Evolutionary conservation across 2,888 invertebrate genomes (phyloP).

Genomic region (Tachina fera): DNA sequence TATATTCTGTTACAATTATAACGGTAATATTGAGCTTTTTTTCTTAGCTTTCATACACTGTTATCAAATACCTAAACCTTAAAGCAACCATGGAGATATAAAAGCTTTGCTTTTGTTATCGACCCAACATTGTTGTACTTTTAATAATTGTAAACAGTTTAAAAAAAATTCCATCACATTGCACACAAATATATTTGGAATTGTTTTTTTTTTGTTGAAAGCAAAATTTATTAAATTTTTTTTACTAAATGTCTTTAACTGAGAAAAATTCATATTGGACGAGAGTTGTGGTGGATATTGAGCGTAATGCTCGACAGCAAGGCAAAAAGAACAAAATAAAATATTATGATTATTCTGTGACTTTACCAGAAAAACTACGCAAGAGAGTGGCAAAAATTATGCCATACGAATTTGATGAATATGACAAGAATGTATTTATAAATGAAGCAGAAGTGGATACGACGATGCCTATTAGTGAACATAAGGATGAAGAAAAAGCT

Average conservation of each 20-base stretch:
- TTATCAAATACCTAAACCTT: not conserved
- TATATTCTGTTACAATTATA: not conserved
- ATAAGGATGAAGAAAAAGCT: constrained; percentile 67
- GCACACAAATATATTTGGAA: not conserved
- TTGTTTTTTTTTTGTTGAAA: not conserved
- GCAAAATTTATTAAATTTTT: constrained; percentile 1
- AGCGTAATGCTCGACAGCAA: constrained; percentile 72
- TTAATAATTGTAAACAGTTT: constrained; percentile 3
- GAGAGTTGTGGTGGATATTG: constrained; percentile 78
- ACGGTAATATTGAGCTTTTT: not conserved
- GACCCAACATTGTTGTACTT: constrained; percentile 50
- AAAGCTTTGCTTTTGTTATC: constrained; percentile 32
- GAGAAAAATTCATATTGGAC: constrained; percentile 77
- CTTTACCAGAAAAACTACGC: constrained; percentile 77
- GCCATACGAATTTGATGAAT: constrained; percentile 77
- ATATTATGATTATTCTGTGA: constrained; percentile 78
- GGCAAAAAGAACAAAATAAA: constrained; percentile 69
- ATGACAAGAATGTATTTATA: constrained; percentile 77
- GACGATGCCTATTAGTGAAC: constrained; percentile 70
- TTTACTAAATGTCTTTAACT: constrained; percentile 69
- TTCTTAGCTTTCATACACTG: not conserved
- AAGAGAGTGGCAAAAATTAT: constrained; percentile 79
- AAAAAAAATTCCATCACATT: constrained; percentile 44
- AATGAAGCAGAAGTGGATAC: constrained; percentile 74
- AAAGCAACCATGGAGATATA: not conserved